phyloP scores from a whole-genome alignment of 2,888 invertebrate genomes.

The Steinernema hermaphroditum region DNA sequence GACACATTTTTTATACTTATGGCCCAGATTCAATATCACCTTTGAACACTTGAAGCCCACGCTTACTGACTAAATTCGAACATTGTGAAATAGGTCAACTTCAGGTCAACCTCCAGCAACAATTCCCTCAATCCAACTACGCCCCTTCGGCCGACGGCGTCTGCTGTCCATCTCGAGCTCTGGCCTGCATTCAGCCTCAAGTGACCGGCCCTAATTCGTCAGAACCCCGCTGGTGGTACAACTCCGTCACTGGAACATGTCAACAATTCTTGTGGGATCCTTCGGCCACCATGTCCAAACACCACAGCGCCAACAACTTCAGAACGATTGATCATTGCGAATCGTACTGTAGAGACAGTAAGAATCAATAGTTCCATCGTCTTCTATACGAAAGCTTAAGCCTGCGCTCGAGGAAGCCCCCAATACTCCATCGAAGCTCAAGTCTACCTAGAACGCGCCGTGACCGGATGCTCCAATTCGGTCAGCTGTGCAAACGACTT shows the following conservation, averaged over 20 bases:
- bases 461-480: constrained; percentile 63
- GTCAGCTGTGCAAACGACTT: constrained; percentile 62
- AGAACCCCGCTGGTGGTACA: constrained; percentile 57
- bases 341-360: constrained; percentile 64
- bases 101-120: constrained; percentile 46
- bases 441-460: constrained; percentile 62
- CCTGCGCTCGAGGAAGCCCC: constrained; percentile 65
- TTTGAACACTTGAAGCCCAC: no score
- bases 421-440: constrained; percentile 59
- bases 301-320: constrained; percentile 64
- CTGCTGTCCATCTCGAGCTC: constrained; percentile 51
- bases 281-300: constrained; percentile 65
- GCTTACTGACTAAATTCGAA: no score
- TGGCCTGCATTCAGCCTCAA: constrained; percentile 53
- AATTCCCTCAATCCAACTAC: constrained; percentile 53
- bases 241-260: constrained; percentile 64
- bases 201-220: constrained; percentile 54
- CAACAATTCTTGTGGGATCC: constrained; percentile 66
- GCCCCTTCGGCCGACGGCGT: constrained; percentile 48
- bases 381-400: constrained; percentile 43
- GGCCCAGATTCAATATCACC: no score
- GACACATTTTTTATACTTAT: no score
- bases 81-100: no score
- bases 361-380: constrained; percentile 38
- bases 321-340: constrained; percentile 63